Conservation (phyloP, 2,888 invertebrate genomes). For the Nomada lathburiana region DNA sequence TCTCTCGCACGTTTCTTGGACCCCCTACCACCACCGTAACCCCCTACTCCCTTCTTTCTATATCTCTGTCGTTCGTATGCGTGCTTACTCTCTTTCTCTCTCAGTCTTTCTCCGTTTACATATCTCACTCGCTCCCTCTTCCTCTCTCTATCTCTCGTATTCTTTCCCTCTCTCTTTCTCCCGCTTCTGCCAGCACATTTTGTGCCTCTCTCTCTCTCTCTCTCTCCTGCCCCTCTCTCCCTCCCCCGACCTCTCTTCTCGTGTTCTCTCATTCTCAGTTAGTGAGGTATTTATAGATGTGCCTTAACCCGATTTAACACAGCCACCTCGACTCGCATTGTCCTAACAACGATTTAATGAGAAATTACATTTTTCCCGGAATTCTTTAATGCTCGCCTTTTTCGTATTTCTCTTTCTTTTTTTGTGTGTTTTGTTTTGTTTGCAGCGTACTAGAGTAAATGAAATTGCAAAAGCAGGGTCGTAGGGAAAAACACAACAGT, state of each 20-base stretch:
- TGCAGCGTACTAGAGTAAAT: slow-evolving; percentile 11
- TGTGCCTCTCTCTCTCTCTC: slow-evolving; percentile 56
- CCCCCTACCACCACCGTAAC: slow-evolving; percentile 39
- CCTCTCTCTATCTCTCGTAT: slow-evolving; percentile 54
- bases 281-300: slow-evolving; percentile 83
- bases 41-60: slow-evolving; percentile 42
- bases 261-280: slow-evolving; percentile 72
- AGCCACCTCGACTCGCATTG: slow-evolving; percentile 76
- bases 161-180: slow-evolving; percentile 47
- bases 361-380: slow-evolving; percentile 59
- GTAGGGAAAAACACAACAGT: slow-evolving; percentile 39
- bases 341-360: slow-evolving; percentile 73
- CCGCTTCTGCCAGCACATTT: slow-evolving; percentile 52
- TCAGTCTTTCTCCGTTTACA: slow-evolving; percentile 50
- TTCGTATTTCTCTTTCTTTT: slow-evolving; percentile 6
- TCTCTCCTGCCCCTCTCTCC: slow-evolving; percentile 38
- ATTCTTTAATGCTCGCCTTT: neutral
- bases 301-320: slow-evolving; percentile 83
- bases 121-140: slow-evolving; percentile 42
- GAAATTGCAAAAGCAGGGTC: slow-evolving; percentile 32
- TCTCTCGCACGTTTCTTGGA: slow-evolving; percentile 63
- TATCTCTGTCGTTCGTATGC: slow-evolving; percentile 32
- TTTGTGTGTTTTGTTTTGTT: slow-evolving; percentile 1
- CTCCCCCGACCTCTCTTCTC: slow-evolving; percentile 58
- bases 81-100: slow-evolving; percentile 44